phyloP scores from a whole-genome alignment of 2,797 vertebrate genomes.

The Falco biarmicus region DNA sequence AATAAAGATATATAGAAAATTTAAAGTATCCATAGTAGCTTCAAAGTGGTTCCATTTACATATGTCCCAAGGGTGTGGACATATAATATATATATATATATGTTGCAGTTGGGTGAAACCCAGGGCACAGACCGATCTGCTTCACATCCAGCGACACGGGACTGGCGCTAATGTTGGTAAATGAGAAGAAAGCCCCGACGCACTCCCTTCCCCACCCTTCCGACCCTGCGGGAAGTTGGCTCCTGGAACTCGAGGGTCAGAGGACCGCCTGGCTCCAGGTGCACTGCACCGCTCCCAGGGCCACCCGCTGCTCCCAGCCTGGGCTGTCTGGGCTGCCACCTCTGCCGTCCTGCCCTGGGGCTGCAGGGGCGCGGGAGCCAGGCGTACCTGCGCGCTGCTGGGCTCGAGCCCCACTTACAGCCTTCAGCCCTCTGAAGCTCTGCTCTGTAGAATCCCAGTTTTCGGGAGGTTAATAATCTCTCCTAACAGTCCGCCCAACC shows the following conservation, averaged over 20 bases:
- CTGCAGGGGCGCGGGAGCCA: neutral
- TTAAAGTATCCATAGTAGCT: neutral
- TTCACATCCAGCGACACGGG: neutral
- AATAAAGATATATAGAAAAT: neutral
- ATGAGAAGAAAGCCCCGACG: too few relatives aligned
- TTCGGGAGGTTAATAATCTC: neutral
- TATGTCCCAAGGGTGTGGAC: neutral
- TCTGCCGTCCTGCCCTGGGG: neutral
- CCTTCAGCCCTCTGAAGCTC: neutral
- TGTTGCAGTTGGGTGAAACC: neutral
- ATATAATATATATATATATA: too few relatives aligned
- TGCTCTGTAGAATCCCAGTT: neutral
- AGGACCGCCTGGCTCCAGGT: neutral
- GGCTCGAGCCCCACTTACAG: neutral
- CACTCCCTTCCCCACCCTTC: neutral
- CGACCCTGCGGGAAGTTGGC: too few relatives aligned
- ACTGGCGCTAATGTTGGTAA: rapidly evolving
- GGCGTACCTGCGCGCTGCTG: rapidly evolving
- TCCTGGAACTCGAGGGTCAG: rapidly evolving
- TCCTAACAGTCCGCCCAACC: neutral
- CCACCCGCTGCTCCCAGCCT: neutral
- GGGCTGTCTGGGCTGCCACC: too few relatives aligned
- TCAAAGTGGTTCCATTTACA: neutral
- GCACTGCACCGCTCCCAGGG: neutral
- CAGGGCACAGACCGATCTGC: neutral